Base-by-base conservation (phyloP, 2,113 vertebrate species). In the Indri indri region DNA sequence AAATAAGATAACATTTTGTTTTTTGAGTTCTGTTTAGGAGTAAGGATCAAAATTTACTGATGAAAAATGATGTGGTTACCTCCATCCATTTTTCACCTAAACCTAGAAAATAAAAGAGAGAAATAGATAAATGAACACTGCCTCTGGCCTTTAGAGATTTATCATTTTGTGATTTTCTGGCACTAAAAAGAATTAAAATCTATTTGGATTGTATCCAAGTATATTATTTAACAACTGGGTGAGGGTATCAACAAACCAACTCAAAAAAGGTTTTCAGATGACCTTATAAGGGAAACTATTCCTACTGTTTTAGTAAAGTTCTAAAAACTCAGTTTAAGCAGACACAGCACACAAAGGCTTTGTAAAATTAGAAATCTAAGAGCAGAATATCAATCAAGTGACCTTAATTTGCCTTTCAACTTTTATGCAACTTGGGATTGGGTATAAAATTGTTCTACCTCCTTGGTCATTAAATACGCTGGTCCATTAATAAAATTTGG, bases 181-280 rank as follows among this genome's bases (percentile, higher is more conserved):
- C 95, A 90, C 94, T 95, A 95, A 93, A 79, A 97, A 85, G 96
- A 98, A 98, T 97, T 97, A 97, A 98, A 98, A 98, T 82, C 92
- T 98, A 37, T 96, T 98, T 98, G 97, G 87, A 85, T 95, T 98
- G 37, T 95, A 98, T 97, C 90, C 76, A 98, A 95, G 93, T 97
- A 42, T 76, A 86, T 98, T 97, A 97, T 96, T 97, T 98, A 97
- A 98, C 97, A 98, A 96, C 92, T 95, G 96, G 97, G 93, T 93
- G 54, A 57, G 20, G 18, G 61, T 94, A 96, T 87, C 61, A 97
- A 83, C 92, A 97, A 97, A 97, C 93, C 91, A 95, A 30, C 57
- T 47, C 93, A 92, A 81, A 66, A 94, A 93, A 96, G 37, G 68
- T 94, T 95, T 94, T 82, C 66, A 73, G 97, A 92, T 95, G 96